These are phyloP conservation scores for Labroides dimidiatus DNA, from an alignment of 2,797 vertebrate species.

Conservation along the genomic window DNA sequence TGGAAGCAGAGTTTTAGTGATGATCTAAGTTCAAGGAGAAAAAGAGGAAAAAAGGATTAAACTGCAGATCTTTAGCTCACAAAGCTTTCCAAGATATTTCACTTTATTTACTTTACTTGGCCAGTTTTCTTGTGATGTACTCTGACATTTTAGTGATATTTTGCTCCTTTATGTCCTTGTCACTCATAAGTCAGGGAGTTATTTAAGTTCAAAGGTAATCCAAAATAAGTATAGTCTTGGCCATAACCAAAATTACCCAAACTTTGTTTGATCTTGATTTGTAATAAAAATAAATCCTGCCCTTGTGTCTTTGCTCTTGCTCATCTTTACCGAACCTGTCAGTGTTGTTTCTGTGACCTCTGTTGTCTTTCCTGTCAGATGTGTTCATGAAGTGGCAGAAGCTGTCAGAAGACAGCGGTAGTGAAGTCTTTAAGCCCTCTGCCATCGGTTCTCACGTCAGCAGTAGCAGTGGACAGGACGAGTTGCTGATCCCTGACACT, in stretches of 20 bases:
- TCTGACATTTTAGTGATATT: background rate
- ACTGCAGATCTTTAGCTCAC: background rate
- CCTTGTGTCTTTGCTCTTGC: no score
- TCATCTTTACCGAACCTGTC: no score
- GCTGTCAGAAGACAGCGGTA: slow-evolving; percentile 70
- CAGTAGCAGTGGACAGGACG: slow-evolving; percentile 66
- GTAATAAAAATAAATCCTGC: no score
- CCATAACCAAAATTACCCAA: no score
- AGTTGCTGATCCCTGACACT: slow-evolving; percentile 79
- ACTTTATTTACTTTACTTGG: background rate
- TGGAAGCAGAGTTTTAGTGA: background rate
- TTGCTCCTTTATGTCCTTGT: no score
- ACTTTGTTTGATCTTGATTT: no score
- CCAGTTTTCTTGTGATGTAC: background rate
- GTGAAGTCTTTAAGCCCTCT: slow-evolving; percentile 80
- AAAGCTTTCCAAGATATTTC: background rate
- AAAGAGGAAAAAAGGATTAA: no score
- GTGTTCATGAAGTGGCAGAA: slow-evolving; percentile 77
- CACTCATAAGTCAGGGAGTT: no score
- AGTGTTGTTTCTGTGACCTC: background rate
- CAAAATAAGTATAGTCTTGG: no score
- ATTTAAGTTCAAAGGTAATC: no score
- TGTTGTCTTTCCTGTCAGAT: slow-evolving; percentile 63
- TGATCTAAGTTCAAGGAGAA: no score
- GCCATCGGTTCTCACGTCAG: slow-evolving; percentile 46